Evolutionary conservation across 2,113 vertebrate species (phyloP).

Genomic region (Eonycteris spelaea): DNA sequence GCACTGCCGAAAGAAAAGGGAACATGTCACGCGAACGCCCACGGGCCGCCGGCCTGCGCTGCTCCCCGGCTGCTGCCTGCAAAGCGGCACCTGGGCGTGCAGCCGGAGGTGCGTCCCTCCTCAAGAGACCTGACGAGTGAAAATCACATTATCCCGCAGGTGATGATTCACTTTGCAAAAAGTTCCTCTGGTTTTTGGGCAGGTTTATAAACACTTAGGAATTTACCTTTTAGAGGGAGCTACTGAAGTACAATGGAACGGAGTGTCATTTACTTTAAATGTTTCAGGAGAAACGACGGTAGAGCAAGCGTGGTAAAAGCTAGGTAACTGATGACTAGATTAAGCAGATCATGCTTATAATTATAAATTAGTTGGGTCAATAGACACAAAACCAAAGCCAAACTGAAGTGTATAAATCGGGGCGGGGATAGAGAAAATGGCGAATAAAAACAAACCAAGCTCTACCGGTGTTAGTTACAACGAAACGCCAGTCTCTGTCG

Average conservation of each 20-base stretch:
- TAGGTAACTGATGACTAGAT: neutral
- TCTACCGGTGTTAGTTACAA: neutral
- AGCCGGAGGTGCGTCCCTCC: neutral
- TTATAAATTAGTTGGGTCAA: neutral
- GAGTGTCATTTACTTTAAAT: neutral
- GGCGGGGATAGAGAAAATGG: neutral
- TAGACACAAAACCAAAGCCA: neutral
- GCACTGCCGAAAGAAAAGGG: slow-evolving; percentile 79
- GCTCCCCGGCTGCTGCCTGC: neutral
- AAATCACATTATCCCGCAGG: neutral
- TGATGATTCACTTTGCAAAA: neutral
- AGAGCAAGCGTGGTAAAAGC: neutral
- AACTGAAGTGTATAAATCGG: neutral
- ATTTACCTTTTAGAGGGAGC: neutral
- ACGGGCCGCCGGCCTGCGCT: neutral
- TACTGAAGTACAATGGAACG: neutral
- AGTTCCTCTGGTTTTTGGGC: neutral
- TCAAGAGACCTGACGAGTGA: neutral
- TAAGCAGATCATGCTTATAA: neutral
- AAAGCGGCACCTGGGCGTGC: neutral
- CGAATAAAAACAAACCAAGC: neutral
- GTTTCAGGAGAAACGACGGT: neutral
- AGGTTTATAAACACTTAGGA: neutral
- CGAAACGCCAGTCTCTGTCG: neutral
- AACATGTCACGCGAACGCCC: neutral